Evolutionary conservation across 2,888 invertebrate genomes (phyloP), one percentile per base, ranked within the genome.

Genomic region (Aproaerema taeniolella): DNA sequence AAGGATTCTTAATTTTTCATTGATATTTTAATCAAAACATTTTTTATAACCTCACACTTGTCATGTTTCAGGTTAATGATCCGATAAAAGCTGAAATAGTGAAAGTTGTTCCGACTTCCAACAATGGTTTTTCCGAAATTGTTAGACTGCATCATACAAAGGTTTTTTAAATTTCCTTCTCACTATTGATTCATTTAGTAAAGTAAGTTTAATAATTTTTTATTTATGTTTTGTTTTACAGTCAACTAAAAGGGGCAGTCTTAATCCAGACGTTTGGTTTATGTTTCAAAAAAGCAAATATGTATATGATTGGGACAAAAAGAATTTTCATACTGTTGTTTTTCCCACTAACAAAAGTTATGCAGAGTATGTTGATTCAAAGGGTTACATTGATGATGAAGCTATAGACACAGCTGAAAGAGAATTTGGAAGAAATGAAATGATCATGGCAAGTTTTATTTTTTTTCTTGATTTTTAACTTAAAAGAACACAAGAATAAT

Each of bases 261-360:
- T 73, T 2, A 72, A 85, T 36, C 76, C 88, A 46, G 88, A 89
- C 56, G 81, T 93, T 17, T 99, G 96, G 95, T 96, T 99, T 67
- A 90, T 93, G 53, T 99, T 99, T 75, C 99, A 99, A 92, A 98
- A 99, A 77, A 96, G 96, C 3, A 97, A 98, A 74, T 99, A 99
- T 78, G 82, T 95, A 28, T 99, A 95, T 91, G 92, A 96, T 63
- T 89, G 92, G 51, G 91, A 95, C 8, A 93, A 92, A 49, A 93
- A 94, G 53, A 81, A 79, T 32, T 99, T 99, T 69, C 83, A 89
- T 41, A 93, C 94, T 0, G 82, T 98, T 15, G 90, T 92, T 49
- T 98, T 98, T 77, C 99, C 99, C 0, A 89, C 93, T 2, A 86
- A 94, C 53, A 89, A 91, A 46, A 71, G 88, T 1, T 89, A 92